Conservation (phyloP, 2,113 vertebrate genomes). For the Galbula dea region DNA sequence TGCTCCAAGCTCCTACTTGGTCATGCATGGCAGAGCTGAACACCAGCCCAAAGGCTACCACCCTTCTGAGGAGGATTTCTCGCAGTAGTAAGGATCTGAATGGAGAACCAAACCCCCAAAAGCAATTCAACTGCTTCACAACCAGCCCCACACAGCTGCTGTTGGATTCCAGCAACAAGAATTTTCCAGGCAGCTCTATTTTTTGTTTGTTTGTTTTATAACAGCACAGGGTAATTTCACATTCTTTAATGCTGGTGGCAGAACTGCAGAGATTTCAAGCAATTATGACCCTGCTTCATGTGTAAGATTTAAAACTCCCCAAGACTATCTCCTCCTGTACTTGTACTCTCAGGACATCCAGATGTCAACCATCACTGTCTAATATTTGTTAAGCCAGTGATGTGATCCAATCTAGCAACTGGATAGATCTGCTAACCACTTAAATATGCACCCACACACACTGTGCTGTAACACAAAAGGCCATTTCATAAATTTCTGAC, state of each 20-base stretch:
- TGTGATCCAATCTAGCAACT: not conserved
- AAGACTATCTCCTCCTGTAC: not conserved
- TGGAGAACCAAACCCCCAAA: not conserved
- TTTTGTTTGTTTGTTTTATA: not conserved
- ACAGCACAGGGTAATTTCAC: not conserved
- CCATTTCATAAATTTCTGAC: conserved; percentile 11
- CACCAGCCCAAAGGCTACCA: not conserved
- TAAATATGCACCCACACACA: not conserved
- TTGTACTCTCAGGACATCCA: not conserved
- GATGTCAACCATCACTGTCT: not conserved
- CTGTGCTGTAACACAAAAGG: not conserved
- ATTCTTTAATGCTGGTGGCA: not conserved
- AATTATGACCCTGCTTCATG: not conserved
- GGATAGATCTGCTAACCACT: conserved; percentile 20
- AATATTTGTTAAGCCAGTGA: not conserved
- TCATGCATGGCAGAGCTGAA: not conserved
- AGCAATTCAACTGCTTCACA: not conserved
- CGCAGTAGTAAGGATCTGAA: not conserved
- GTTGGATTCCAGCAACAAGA: not conserved
- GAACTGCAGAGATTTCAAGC: not conserved
- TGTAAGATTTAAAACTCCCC: not conserved
- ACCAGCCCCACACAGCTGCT: not conserved
- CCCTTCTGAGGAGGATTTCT: not conserved
- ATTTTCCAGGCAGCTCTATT: not conserved
- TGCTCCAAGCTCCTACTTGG: not conserved